A percentile compares a stretch with the other conserved stretches of the same genome.
Conservation (phyloP, 2,797 vertebrate species). For the Pipistrellus pipistrellus region DNA sequence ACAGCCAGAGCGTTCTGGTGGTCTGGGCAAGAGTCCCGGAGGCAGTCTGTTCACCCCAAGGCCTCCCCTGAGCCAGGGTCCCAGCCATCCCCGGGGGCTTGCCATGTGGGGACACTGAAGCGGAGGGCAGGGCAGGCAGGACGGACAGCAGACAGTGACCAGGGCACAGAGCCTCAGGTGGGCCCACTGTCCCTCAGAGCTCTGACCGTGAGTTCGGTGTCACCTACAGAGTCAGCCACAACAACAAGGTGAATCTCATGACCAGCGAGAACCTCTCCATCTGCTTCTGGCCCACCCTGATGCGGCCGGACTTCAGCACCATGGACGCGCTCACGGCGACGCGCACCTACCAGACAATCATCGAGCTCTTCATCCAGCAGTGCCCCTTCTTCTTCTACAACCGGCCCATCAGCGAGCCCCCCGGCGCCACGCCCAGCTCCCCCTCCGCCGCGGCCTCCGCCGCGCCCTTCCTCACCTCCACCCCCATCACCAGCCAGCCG, state of each 20-base stretch:
- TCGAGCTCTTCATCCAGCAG: conserved; percentile 97
- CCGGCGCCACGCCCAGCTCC: conserved; percentile 90
- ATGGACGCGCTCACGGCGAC: conserved; percentile 98
- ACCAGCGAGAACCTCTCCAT: conserved; percentile 98
- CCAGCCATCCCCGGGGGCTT: fast-evolving
- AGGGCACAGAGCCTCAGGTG: fast-evolving
- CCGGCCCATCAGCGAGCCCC: conserved; percentile 91
- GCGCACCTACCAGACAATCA: conserved; percentile 99
- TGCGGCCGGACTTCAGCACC: conserved; percentile 97
- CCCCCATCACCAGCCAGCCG: conserved; percentile 83
- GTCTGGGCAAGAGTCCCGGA: neutral
- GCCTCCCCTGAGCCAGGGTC: neutral
- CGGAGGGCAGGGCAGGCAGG: neutral
- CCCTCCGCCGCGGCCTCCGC: conserved; percentile 90
- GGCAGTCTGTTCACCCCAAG: too few species aligned
- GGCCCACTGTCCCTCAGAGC: fast-evolving
- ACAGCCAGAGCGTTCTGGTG: neutral
- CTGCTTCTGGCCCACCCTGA: conserved; percentile 98
- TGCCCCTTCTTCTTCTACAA: conserved; percentile 96
- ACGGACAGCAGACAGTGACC: neutral
- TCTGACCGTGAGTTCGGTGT: conserved; percentile 28
- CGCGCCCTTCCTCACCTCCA: conserved; percentile 88
- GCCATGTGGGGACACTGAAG: neutral
- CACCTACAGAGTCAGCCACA: conserved; percentile 93
- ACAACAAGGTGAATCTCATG: conserved; percentile 96